Conservation (phyloP, 1,140 invertebrate genomes). For the Leucophenga varia region DNA sequence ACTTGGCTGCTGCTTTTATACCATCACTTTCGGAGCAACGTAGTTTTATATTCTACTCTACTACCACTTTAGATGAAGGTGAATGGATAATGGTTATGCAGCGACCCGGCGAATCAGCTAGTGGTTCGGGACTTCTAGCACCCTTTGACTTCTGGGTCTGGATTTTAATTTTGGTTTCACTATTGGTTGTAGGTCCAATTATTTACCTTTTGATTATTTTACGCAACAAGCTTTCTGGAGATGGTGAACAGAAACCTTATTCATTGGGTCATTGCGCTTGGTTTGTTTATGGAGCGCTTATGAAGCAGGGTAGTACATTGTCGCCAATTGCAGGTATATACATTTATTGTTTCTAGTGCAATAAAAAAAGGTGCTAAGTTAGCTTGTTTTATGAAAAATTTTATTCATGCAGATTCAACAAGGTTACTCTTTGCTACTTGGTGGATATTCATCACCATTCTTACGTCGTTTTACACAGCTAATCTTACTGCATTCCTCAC, state of each 20-base stretch:
- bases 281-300: slow-evolving; percentile 85
- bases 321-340: slow-evolving; percentile 70
- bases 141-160: slow-evolving; percentile 78
- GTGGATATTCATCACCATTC: slow-evolving; percentile 86
- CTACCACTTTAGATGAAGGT: slow-evolving; percentile 67
- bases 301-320: slow-evolving; percentile 83
- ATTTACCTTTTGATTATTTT: slow-evolving; percentile 73
- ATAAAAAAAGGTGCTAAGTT: no score
- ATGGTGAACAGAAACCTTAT: slow-evolving; percentile 61
- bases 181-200: slow-evolving; percentile 74
- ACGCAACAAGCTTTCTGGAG: slow-evolving; percentile 61
- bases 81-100: slow-evolving; percentile 77
- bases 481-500: slow-evolving; percentile 88
- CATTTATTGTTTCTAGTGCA: slow-evolving; percentile 1
- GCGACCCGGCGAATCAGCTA: slow-evolving; percentile 74
- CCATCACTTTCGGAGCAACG: slow-evolving; percentile 66
- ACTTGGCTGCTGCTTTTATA: slow-evolving; percentile 75
- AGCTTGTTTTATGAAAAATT: no score
- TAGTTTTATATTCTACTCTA: slow-evolving; percentile 64
- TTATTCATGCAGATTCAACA: slow-evolving; percentile 68
- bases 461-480: slow-evolving; percentile 90
- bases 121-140: slow-evolving; percentile 78
- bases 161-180: slow-evolving; percentile 71
- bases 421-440: slow-evolving; percentile 83
- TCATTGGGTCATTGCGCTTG: slow-evolving; percentile 71